These are phyloP conservation scores for Halichoeres trimaculatus DNA, from an alignment of 2,113 vertebrate genomes.

Conservation along the genomic window DNA sequence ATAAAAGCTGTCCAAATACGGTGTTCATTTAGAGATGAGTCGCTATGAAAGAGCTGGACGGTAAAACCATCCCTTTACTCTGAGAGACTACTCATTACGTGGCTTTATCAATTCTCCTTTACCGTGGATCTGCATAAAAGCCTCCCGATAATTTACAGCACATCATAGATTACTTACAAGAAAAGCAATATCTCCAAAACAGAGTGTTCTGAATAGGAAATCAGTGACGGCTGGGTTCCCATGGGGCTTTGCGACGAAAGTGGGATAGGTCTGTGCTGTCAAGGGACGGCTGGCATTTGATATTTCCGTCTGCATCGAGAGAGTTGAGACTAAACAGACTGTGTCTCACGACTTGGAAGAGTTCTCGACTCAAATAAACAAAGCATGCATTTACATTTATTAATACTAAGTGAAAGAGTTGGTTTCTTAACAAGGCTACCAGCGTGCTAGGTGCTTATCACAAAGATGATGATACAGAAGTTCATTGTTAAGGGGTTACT, in stretches of 20 bases:
- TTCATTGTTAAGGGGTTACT: slow-evolving; percentile 81
- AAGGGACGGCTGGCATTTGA: slow-evolving; percentile 60
- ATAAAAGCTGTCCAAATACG: slow-evolving; percentile 28
- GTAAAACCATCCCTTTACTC: neutral
- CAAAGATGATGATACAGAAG: slow-evolving; percentile 74
- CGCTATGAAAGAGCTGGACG: slow-evolving; percentile 11
- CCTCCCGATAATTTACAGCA: neutral
- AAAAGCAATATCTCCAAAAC: neutral
- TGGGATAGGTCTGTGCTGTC: slow-evolving; percentile 33
- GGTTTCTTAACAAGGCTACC: slow-evolving; percentile 63
- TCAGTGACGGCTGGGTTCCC: slow-evolving; percentile 22
- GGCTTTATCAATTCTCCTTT: neutral
- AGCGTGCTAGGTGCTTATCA: slow-evolving; percentile 67
- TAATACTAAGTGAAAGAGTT: slow-evolving; percentile 74
- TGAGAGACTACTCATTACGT: slow-evolving; percentile 1
- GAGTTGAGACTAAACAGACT: slow-evolving; percentile 62
- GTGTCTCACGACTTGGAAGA: slow-evolving; percentile 61
- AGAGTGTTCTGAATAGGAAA: slow-evolving; percentile 26
- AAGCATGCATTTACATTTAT: slow-evolving; percentile 82
- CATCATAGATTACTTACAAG: slow-evolving; percentile 1
- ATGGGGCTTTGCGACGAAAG: slow-evolving; percentile 27
- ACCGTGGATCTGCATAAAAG: slow-evolving; percentile 7
- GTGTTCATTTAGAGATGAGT: slow-evolving; percentile 19
- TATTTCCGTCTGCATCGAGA: slow-evolving; percentile 64
- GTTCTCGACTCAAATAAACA: slow-evolving; percentile 77